These are phyloP conservation scores for Polyploca ridens DNA, from an alignment of 2,888 invertebrate genomes.

Conservation along the genomic window DNA sequence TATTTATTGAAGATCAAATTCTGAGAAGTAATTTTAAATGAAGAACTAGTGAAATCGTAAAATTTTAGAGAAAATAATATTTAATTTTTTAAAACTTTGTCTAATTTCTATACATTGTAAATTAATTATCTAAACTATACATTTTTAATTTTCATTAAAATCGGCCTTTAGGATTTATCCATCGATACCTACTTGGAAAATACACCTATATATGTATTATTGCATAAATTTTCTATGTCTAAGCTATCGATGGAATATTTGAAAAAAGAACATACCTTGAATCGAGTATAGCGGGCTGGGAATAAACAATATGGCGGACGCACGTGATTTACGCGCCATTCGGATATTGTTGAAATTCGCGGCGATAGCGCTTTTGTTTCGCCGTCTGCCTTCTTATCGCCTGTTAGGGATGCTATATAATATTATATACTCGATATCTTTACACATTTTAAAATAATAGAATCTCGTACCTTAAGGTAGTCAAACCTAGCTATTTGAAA, in stretches of 20 bases:
- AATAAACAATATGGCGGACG: slow-evolving; percentile 71
- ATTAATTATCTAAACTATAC: too few species aligned
- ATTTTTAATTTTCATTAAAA: too few species aligned
- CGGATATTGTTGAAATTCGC: slow-evolving; percentile 75
- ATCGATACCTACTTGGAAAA: too few species aligned
- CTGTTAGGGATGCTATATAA: slow-evolving; percentile 38
- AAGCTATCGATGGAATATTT: slow-evolving; percentile 58
- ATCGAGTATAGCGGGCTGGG: slow-evolving; percentile 49
- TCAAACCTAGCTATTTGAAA: too few species aligned
- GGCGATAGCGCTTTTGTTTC: slow-evolving; percentile 78
- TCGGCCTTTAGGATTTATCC: too few species aligned
- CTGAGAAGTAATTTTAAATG: too few species aligned
- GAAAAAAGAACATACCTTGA: slow-evolving; percentile 50
- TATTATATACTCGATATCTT: slow-evolving; percentile 19
- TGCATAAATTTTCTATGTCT: slow-evolving; percentile 26
- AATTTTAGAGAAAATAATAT: too few species aligned
- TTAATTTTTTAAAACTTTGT: too few species aligned
- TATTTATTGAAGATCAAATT: too few species aligned
- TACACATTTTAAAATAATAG: slow-evolving; percentile 12
- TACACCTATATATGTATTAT: background rate
- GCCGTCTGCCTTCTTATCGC: slow-evolving; percentile 71
- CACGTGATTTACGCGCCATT: slow-evolving; percentile 69
- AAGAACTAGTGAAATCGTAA: too few species aligned
- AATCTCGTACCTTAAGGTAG: too few species aligned
- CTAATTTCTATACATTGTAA: too few species aligned